Evolutionary conservation across 2,797 vertebrate species (phyloP).

Genomic region (Huso huso): DNA sequence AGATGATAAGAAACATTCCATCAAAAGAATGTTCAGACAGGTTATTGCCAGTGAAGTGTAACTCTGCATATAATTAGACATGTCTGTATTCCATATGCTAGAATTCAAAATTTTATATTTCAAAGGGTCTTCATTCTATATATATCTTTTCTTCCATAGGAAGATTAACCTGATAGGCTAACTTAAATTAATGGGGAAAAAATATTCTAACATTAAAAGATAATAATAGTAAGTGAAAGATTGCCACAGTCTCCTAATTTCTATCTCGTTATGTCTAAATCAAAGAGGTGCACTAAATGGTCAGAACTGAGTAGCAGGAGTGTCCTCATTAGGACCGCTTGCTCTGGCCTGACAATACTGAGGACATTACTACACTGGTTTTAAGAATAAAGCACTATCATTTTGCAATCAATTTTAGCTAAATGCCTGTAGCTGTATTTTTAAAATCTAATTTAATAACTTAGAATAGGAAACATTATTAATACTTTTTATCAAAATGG

Average conservation of each 20-base stretch:
- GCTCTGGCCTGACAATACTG: constrained; percentile 43
- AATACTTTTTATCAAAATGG: constrained; percentile 96
- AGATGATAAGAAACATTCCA: constrained; percentile 6
- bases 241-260: constrained; percentile 49
- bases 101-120: constrained; percentile 52
- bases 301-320: constrained; percentile 48
- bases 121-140: constrained; percentile 45
- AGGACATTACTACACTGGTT: constrained; percentile 42
- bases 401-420: constrained; percentile 95
- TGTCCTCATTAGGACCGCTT: constrained; percentile 55
- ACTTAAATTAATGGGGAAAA: constrained; percentile 56
- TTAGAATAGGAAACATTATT: constrained; percentile 99
- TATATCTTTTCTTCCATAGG: constrained; percentile 41
- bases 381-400: constrained; percentile 83
- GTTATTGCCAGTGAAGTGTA: constrained; percentile 38
- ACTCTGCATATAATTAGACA: constrained; percentile 33
- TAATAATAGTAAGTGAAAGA: constrained; percentile 32
- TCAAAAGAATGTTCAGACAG: constrained; percentile 26
- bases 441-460: constrained; percentile 99
- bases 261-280: constrained; percentile 57
- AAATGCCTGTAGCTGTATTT: constrained; percentile 95
- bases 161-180: constrained; percentile 53
- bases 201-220: constrained; percentile 42
- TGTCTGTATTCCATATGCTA: constrained; percentile 39
- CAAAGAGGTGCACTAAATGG: constrained; percentile 50